phyloP scores from a whole-genome alignment of 1,140 invertebrate species.

The Ooceraea biroi region DNA sequence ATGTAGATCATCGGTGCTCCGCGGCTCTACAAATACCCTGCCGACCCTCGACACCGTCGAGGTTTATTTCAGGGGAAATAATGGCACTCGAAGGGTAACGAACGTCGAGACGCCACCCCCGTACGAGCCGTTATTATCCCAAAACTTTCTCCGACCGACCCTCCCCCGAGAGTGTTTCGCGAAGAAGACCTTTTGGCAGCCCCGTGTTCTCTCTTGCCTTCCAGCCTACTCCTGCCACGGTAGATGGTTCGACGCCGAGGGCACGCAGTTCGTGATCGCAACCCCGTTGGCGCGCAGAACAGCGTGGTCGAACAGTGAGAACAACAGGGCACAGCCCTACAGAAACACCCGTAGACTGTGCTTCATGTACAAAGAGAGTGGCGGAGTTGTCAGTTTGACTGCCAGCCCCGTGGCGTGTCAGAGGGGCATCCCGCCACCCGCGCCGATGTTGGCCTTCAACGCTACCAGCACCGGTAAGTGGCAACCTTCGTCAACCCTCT shows the following conservation, averaged over 20 bases:
- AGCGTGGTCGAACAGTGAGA: conserved; percentile 80
- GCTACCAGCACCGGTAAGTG: conserved; percentile 87
- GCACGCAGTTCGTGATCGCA: conserved; percentile 92
- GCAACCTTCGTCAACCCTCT: conserved; percentile 54
- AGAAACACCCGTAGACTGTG: conserved; percentile 86
- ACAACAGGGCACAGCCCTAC: conserved; percentile 84
- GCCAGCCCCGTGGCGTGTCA: conserved; percentile 86
- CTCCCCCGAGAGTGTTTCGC: not conserved
- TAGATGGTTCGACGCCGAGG: conserved; percentile 90
- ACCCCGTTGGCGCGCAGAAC: conserved; percentile 88
- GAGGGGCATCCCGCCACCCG: conserved; percentile 84
- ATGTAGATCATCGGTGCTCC: not conserved
- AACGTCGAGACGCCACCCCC: conserved; percentile 56
- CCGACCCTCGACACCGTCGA: conserved; percentile 51
- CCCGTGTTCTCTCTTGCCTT: conserved; percentile 70
- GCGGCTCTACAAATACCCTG: conserved; percentile 14
- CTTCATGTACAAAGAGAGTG: conserved; percentile 87
- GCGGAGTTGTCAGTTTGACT: conserved; percentile 86
- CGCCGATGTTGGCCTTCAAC: conserved; percentile 86
- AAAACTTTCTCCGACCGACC: conserved; percentile 57
- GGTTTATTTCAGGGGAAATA: conserved; percentile 71
- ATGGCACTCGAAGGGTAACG: conserved; percentile 72
- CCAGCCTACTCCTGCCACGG: conserved; percentile 95
- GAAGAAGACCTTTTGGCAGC: conserved; percentile 14
- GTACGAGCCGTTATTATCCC: conserved; percentile 52